Conservation (phyloP, 1,140 invertebrate species). For the Argopecten irradians region DNA sequence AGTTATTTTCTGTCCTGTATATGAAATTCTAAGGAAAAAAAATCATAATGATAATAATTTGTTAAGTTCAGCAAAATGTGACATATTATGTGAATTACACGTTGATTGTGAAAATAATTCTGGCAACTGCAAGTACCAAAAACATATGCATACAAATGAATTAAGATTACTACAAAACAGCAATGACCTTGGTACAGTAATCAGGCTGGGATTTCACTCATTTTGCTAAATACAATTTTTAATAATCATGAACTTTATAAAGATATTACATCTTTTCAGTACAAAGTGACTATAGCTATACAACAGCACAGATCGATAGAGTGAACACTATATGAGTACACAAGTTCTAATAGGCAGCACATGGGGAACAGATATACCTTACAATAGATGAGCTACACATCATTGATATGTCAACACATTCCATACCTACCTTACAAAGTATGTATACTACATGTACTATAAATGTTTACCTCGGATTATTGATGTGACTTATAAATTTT, state of each 20-base stretch:
- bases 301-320: not conserved
- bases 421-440: not conserved
- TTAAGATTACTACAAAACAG: not conserved
- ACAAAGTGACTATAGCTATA: not conserved
- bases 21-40: too few species aligned
- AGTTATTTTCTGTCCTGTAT: too few species aligned
- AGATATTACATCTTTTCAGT: not conserved
- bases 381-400: not conserved
- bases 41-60: too few species aligned
- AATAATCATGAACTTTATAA: not conserved
- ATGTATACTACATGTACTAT: not conserved
- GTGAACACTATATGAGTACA: not conserved
- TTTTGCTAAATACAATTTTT: not conserved
- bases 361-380: not conserved
- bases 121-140: not conserved
- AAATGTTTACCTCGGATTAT: not conserved
- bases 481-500: not conserved
- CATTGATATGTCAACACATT: not conserved
- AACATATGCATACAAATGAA: not conserved
- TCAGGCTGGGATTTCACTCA: not conserved
- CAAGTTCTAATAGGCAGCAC: not conserved
- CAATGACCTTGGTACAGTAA: not conserved
- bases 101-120: not conserved
- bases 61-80: too few species aligned
- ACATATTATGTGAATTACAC: not conserved